A percentile compares a stretch with the other conserved stretches of the same genome.
phyloP scores from a whole-genome alignment of 2,888 invertebrate genomes.

The Ochropleura plecta region DNA sequence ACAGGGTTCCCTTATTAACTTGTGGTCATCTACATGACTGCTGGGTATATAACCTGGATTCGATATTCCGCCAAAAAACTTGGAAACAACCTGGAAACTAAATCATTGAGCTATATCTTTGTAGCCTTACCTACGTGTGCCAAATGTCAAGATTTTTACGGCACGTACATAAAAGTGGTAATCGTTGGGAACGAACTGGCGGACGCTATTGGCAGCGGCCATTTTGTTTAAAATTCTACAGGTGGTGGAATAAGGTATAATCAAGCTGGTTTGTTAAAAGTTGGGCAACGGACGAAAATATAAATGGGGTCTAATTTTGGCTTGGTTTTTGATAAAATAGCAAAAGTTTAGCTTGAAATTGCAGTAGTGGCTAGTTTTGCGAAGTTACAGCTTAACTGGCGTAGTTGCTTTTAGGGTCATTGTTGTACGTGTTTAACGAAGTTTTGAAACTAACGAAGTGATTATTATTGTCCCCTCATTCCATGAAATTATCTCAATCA shows the following conservation, averaged over 20 bases:
- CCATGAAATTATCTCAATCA: background rate
- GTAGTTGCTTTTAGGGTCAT: background rate
- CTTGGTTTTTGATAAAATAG: background rate
- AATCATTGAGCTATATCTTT: background rate
- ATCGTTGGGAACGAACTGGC: slow-evolving; percentile 72
- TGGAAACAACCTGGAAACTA: background rate
- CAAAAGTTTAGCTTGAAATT: background rate
- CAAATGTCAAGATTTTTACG: slow-evolving; percentile 73
- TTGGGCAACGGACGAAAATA: slow-evolving; percentile 16
- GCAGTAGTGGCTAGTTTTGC: background rate
- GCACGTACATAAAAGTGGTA: slow-evolving; percentile 74
- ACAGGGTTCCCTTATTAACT: background rate
- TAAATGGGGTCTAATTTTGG: slow-evolving; percentile 39
- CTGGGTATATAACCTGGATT: background rate
- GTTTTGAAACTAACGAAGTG: background rate
- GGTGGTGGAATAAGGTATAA: slow-evolving; percentile 62
- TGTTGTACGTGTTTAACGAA: background rate
- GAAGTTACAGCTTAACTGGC: background rate
- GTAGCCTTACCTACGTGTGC: slow-evolving; percentile 27
- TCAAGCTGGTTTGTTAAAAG: slow-evolving; percentile 36
- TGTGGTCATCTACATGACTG: background rate
- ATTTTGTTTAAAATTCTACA: slow-evolving; percentile 71
- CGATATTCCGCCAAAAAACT: background rate
- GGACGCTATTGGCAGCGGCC: slow-evolving; percentile 68
- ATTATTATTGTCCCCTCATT: background rate